phyloP scores from a whole-genome alignment of 2,888 invertebrate genomes.

The Drosophila subsilvestris region DNA sequence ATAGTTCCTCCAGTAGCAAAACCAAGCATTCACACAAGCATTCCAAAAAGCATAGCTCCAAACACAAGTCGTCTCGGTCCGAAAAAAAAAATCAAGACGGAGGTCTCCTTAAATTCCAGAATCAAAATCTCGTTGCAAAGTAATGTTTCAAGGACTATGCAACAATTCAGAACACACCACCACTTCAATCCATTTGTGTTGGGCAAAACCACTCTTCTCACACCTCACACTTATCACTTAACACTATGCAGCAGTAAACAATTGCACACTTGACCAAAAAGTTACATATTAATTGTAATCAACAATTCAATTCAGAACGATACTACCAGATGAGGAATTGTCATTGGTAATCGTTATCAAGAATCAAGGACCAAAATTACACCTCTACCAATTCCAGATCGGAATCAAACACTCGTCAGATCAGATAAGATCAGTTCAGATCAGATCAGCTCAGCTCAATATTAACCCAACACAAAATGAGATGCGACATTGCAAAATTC shows the following conservation, averaged over 20 bases:
- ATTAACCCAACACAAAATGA: background rate
- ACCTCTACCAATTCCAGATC: slow-evolving; percentile 3
- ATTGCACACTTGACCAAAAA: slow-evolving; percentile 10
- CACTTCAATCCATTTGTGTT: no score
- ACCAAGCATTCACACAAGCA: slow-evolving; percentile 58
- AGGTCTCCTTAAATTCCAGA: slow-evolving; percentile 25
- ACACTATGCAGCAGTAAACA: background rate
- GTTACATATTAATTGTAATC: background rate
- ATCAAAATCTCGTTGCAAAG: background rate
- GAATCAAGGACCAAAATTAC: background rate
- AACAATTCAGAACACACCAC: slow-evolving; percentile 8
- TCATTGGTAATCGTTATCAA: background rate
- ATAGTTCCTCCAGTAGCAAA: slow-evolving; percentile 49
- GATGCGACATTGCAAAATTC: background rate
- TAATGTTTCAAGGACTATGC: background rate
- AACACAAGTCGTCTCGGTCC: slow-evolving; percentile 55
- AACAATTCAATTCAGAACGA: background rate
- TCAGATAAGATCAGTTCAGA: slow-evolving; percentile 30
- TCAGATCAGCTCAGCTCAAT: slow-evolving; percentile 43
- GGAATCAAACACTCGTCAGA: slow-evolving; percentile 2
- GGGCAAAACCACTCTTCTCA: background rate
- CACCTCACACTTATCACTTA: background rate
- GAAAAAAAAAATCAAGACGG: slow-evolving; percentile 54
- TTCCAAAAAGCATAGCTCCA: slow-evolving; percentile 71
- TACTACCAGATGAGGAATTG: background rate